Evolutionary conservation across 2,888 invertebrate species (phyloP).

Genomic region (Helicoverpa assulta): DNA sequence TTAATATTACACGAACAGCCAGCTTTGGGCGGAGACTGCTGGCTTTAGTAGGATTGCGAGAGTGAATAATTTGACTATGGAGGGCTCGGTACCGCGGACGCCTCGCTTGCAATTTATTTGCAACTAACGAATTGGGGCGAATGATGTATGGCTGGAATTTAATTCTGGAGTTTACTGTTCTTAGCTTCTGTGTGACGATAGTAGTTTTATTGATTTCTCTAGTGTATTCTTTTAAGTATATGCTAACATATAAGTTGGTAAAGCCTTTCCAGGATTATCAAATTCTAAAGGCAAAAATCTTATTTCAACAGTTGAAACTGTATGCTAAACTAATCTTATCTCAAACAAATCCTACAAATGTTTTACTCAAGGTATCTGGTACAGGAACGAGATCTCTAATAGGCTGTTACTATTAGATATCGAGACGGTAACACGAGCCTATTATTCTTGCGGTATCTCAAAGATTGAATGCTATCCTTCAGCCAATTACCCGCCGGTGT

Average conservation of each 20-base stretch:
- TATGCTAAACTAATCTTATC: constrained; percentile 22
- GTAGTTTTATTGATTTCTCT: constrained; percentile 30
- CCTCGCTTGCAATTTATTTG: constrained; percentile 82
- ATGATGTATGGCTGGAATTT: constrained; percentile 76
- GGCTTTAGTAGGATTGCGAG: constrained; percentile 86
- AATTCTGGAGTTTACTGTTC: constrained; percentile 65
- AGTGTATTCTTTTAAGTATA: background rate
- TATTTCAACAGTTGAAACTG: background rate
- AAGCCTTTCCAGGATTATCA: background rate
- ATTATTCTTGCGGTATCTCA: constrained; percentile 67
- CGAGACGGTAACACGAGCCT: constrained; percentile 62
- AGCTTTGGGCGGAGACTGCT: constrained; percentile 74
- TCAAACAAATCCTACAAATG: constrained; percentile 32
- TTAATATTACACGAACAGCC: constrained; percentile 87
- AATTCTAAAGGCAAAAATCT: background rate
- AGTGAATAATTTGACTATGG: constrained; percentile 89
- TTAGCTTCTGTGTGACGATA: constrained; percentile 32
- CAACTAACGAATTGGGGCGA: constrained; percentile 75
- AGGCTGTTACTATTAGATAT: constrained; percentile 63
- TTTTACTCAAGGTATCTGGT: constrained; percentile 24
- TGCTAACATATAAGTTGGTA: background rate
- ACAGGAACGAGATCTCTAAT: constrained; percentile 56
- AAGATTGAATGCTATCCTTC: constrained; percentile 68
- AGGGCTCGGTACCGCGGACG: constrained; percentile 76
- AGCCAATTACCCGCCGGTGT: constrained; percentile 63